phyloP scores from a whole-genome alignment of 1,140 invertebrate species.

The Odontomachus brunneus region DNA sequence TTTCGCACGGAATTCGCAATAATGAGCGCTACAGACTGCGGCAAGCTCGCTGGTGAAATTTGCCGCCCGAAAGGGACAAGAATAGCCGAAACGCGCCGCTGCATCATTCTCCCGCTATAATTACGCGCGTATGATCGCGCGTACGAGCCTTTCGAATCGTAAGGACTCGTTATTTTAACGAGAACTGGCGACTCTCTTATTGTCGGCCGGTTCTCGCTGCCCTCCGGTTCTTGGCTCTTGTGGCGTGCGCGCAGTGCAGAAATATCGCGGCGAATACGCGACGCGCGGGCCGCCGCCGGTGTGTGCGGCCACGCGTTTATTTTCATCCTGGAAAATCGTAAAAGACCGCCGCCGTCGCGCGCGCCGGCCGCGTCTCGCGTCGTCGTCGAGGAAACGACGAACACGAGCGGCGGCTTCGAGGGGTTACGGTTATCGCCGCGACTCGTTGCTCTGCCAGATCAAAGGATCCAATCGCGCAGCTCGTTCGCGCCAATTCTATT shows the following conservation, averaged over 20 bases:
- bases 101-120: constrained; percentile 34
- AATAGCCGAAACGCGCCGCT: constrained; percentile 56
- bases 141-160: constrained; percentile 71
- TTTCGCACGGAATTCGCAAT: background rate
- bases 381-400: constrained; percentile 11
- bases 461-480: constrained; percentile 39
- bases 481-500: constrained; percentile 40
- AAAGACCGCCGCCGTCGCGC: constrained; percentile 60
- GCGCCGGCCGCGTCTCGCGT: background rate
- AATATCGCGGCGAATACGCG: constrained; percentile 72
- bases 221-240: constrained; percentile 42
- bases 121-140: constrained; percentile 46
- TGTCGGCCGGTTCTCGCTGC: constrained; percentile 63
- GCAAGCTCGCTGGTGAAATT: constrained; percentile 27
- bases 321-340: constrained; percentile 79
- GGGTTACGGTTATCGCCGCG: constrained; percentile 27
- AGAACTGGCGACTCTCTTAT: constrained; percentile 72
- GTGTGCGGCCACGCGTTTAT: constrained; percentile 77
- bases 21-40: background rate
- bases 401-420: constrained; percentile 27
- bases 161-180: constrained; percentile 78
- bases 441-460: constrained; percentile 47
- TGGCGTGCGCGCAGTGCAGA: constrained; percentile 65
- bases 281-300: constrained; percentile 22
- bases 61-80: constrained; percentile 23